These are phyloP conservation scores for Pangasius macronema DNA, from an alignment of 2,797 vertebrate genomes.

Conservation along the genomic window DNA sequence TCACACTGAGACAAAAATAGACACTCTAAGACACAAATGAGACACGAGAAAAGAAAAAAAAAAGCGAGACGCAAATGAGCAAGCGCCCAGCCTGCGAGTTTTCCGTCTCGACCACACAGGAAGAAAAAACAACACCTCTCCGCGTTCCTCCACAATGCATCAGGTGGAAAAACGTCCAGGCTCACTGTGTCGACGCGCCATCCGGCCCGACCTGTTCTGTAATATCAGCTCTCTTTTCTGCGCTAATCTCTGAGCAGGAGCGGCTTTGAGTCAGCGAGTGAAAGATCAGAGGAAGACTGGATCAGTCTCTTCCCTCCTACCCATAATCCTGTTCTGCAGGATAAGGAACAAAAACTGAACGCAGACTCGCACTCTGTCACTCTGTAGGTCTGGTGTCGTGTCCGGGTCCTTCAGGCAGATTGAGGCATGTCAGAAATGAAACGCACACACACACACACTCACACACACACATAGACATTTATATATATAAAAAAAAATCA, in stretches of 20 bases:
- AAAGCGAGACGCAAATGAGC: slow-evolving; percentile 39
- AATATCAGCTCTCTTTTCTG: slow-evolving; percentile 34
- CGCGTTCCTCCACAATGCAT: slow-evolving; percentile 39
- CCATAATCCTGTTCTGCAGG: slow-evolving; percentile 37
- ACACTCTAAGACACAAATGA: slow-evolving; percentile 36
- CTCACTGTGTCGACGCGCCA: slow-evolving; percentile 22
- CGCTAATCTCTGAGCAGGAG: slow-evolving; percentile 50
- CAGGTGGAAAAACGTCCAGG: slow-evolving; percentile 53
- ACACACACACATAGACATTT: neutral
- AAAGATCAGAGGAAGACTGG: slow-evolving; percentile 21
- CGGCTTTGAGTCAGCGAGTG: slow-evolving; percentile 43
- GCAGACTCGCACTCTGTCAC: neutral
- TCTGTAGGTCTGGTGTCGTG: neutral
- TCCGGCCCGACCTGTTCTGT: slow-evolving; percentile 57
- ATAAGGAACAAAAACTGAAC: slow-evolving; percentile 6
- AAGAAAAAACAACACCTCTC: slow-evolving; percentile 32
- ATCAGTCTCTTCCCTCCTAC: slow-evolving; percentile 12
- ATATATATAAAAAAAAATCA: neutral
- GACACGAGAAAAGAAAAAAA: slow-evolving; percentile 27
- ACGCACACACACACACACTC: neutral
- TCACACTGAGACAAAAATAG: slow-evolving; percentile 52
- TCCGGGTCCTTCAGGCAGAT: neutral
- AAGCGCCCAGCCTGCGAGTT: slow-evolving; percentile 37
- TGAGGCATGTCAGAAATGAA: neutral
- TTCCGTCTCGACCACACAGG: slow-evolving; percentile 51